Base-by-base conservation (phyloP, 2,888 invertebrate genomes). In the Morpho deidamia region DNA sequence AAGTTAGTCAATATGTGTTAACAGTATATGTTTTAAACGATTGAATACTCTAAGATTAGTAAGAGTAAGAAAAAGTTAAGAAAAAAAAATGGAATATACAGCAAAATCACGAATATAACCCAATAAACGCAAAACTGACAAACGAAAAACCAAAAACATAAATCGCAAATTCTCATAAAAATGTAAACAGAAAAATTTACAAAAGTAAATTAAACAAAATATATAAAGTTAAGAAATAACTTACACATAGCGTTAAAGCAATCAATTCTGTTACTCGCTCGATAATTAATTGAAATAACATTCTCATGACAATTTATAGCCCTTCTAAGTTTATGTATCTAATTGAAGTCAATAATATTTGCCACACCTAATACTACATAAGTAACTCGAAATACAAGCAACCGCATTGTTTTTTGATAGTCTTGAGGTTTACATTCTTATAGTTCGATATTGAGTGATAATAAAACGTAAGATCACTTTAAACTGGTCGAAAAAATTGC, bases 281-380 rank as follows among this genome's bases (percentile, higher is more conserved):
- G 14, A 50, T 35, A 50, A 44, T 32, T 32, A 43, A 50, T 38
- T 50, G 40, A 50, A 33, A 12, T 34, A 37, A 50, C 41, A 34
- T 35, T 23, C 48, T 42, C 41, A 35, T 49, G 41, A 10, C 48
- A 49, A 49, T 49, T 42, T 35, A 41, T 42, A 14, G 48, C 14
- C 35, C 14, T 35, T 34, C 49, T 23, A 49, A 42, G 14, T 49
- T 48, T 34, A 42, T 39, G 11, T 23, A 23, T 23, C 23, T 39
- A 10, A 39, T 39, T 39, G n/a, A 39, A 12, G 41, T 35, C 41
- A 12, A 42, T 49, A 35, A 42, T 12, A 41, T 49, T 33, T 35
- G 11, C 34, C 42, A 42, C 49, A 41, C 40, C 47, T 40, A 14
- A 37, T 35, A 37, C 12, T n/a, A 23, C 23, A 5, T 12, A 23